A percentile compares a stretch with the other conserved stretches of the same genome.
phyloP scores from a whole-genome alignment of 2,797 vertebrate genomes.

The Catharus ustulatus region DNA sequence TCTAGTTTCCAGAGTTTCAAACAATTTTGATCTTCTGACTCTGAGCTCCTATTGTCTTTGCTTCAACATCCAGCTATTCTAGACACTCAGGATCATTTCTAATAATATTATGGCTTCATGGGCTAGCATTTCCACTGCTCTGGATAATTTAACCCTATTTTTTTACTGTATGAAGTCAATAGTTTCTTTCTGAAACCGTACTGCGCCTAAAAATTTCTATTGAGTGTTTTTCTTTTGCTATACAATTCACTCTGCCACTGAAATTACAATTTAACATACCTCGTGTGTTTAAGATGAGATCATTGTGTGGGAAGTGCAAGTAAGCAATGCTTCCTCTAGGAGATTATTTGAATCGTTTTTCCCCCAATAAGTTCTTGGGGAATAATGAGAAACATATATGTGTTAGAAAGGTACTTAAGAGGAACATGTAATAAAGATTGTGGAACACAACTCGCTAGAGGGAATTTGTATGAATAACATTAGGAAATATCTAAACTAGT shows the following conservation, averaged over 20 bases:
- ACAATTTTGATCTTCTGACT: not conserved
- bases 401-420: not conserved
- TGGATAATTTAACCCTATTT: not conserved
- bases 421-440: not conserved
- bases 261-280: not conserved
- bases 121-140: not conserved
- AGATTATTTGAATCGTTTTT: not conserved
- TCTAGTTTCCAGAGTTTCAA: not conserved
- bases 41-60: not conserved
- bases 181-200: not conserved
- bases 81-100: not conserved
- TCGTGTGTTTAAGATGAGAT: not conserved
- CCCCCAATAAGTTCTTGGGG: accelerated
- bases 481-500: not conserved
- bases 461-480: not conserved
- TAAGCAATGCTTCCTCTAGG: not conserved
- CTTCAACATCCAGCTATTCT: not conserved
- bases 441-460: not conserved
- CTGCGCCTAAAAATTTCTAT: not conserved
- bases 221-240: not conserved
- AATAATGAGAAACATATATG: not conserved
- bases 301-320: not conserved
- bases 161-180: not conserved
- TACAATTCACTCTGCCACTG: not conserved
- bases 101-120: not conserved